phyloP scores from a whole-genome alignment of 2,797 vertebrate species.

The Artibeus jamaicensis region DNA sequence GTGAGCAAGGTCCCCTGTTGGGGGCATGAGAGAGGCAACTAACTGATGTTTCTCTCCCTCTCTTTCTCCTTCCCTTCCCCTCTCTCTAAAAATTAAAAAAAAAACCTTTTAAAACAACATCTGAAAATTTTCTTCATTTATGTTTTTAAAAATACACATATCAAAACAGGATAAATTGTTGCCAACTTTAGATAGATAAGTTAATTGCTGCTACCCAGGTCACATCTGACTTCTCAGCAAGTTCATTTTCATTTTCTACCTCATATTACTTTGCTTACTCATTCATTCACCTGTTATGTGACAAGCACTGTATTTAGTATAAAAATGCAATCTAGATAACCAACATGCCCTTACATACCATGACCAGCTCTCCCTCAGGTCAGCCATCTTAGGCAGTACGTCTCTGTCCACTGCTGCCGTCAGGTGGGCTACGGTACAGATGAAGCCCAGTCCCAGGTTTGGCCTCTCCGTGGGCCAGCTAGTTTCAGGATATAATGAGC shows the following conservation, averaged over 20 bases:
- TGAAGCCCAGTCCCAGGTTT: background rate
- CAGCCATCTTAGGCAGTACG: background rate
- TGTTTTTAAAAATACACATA: background rate
- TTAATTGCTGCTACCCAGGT: background rate
- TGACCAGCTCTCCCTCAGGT: background rate
- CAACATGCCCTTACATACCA: background rate
- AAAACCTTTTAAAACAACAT: background rate
- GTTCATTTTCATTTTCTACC: background rate
- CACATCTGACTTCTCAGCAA: background rate
- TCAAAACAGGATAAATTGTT: background rate
- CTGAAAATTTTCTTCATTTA: background rate
- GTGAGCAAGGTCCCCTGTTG: background rate
- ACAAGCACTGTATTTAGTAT: background rate
- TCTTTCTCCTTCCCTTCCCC: background rate
- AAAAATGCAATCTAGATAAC: background rate
- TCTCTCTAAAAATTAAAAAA: background rate
- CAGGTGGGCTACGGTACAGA: background rate
- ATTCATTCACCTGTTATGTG: background rate
- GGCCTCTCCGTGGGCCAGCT: background rate
- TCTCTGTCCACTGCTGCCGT: background rate
- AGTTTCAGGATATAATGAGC: conserved; percentile 24
- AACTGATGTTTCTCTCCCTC: background rate
- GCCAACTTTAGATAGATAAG: background rate
- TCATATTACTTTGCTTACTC: background rate
- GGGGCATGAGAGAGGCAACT: background rate